A percentile compares a stretch with the other conserved stretches of the same genome.
Conservation (phyloP, 2,797 vertebrate genomes). For the Etheostoma nigrum region DNA sequence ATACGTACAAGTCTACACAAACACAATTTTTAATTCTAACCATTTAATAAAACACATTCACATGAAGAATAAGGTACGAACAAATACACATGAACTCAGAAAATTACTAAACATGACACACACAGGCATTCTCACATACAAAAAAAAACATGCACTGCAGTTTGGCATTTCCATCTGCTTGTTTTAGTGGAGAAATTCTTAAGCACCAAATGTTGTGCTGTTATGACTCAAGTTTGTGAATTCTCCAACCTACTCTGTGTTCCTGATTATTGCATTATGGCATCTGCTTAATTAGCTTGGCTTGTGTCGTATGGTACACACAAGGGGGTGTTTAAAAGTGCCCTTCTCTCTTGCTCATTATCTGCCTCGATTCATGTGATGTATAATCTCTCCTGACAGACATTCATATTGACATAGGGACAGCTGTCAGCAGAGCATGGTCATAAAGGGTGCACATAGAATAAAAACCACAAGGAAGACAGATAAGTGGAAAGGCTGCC, state of each 20-base stretch:
- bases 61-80: constrained; percentile 16
- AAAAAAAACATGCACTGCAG: constrained; percentile 68
- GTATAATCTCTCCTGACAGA: constrained; percentile 85
- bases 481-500: constrained; percentile 60
- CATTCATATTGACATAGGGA: constrained; percentile 82
- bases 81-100: constrained; percentile 30
- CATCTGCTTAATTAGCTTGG: constrained; percentile 87
- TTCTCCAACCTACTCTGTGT: constrained; percentile 81
- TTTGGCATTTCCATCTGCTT: constrained; percentile 79
- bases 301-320: constrained; percentile 84
- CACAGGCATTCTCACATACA: constrained; percentile 57
- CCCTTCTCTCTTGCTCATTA: constrained; percentile 85
- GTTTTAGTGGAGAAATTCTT: constrained; percentile 80
- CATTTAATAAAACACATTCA: constrained; percentile 41
- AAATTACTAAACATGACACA: constrained; percentile 55
- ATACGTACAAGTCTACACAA: background rate
- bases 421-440: constrained; percentile 79
- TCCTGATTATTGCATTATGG: constrained; percentile 85
- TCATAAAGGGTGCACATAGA: constrained; percentile 71
- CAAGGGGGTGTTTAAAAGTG: constrained; percentile 83
- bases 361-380: constrained; percentile 83
- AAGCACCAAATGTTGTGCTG: constrained; percentile 81
- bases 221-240: constrained; percentile 84
- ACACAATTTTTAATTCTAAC: constrained; percentile 29
- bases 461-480: constrained; percentile 63